phyloP scores from a whole-genome alignment of 2,113 vertebrate species.

The Pseudopipra pipra region DNA sequence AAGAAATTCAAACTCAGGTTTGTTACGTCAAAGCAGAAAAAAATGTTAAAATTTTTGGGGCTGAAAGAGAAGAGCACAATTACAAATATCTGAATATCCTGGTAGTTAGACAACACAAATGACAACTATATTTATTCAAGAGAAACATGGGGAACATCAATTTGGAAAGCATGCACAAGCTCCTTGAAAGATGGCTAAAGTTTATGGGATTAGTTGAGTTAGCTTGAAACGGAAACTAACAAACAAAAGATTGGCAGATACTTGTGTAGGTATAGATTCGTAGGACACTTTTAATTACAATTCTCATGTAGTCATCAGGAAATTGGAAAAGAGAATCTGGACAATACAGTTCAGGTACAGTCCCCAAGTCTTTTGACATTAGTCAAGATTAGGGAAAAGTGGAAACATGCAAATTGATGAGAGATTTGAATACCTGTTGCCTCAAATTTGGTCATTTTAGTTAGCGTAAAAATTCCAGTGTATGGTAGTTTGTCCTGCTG shows the following conservation, averaged over 20 bases:
- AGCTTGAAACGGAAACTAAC: not conserved
- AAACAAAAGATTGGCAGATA: not conserved
- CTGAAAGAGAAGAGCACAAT: not conserved
- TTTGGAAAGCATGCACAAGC: not conserved
- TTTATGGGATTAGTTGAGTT: not conserved
- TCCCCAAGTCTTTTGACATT: fast-evolving
- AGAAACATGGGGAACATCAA: not conserved
- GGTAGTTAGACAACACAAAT: not conserved
- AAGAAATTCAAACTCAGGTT: not conserved
- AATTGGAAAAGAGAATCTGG: not conserved
- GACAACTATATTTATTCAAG: not conserved
- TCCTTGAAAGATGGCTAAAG: not conserved
- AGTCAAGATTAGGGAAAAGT: not conserved
- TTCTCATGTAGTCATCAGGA: not conserved
- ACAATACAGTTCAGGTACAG: not conserved
- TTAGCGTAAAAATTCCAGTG: not conserved
- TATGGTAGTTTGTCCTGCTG: not conserved
- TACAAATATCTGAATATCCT: not conserved
- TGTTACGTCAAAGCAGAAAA: not conserved
- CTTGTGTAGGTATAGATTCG: not conserved
- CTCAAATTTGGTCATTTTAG: not conserved
- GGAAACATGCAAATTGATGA: not conserved
- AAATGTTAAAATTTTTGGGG: not conserved
- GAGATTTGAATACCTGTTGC: not conserved
- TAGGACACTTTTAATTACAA: not conserved